Base-by-base conservation (phyloP, 2,113 vertebrate species). In the Nicator chloris region DNA sequence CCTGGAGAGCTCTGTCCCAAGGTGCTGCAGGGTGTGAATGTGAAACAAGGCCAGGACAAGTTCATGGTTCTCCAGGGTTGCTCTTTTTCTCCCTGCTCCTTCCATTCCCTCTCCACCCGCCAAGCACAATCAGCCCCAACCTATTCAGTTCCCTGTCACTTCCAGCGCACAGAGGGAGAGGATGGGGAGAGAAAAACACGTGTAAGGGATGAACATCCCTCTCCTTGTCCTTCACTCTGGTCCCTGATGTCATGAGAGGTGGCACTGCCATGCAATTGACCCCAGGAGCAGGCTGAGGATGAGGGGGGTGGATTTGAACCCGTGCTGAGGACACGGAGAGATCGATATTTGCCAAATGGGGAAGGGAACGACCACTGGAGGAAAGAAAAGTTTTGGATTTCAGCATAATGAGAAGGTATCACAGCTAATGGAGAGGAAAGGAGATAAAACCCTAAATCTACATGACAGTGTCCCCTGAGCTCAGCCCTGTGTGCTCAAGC, bases 391-490 rank as follows among this genome's bases (percentile, higher is more conserved):
- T 57, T 87, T 72, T 3, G 8, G 39, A 30, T 82, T 94, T 61
- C 76, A 56, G 64, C 70, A 37, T 87, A 82, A 80, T 33, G 63
- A 91, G 71, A 82, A 83, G 63, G 53, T 63, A 85, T 96, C 94
- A 83, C 50, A 91, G 85, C 63, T 85, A 95, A 94, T 92, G 92
- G 96, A 94, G 47, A 70, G 39, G 53, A 82, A 82, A 77, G 91
- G 90, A 95, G 84, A 92, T 77, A 69, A 96, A 85, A 7, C 66
- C 66, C 51, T 82, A 92, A 96, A 96, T 96, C 92, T 87, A 77
- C 44, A 75, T 91, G 96, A 97, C 95, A 95, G 84, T 7, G 91
- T 95, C 96, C 75, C 81, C 95, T 71, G 91, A 82, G 92, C 89
- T 96, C 92, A 96, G 94, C 84, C 37, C 30, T 90, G 94, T 82